Evolutionary conservation across 1,140 invertebrate genomes (phyloP).

Genomic region (Drosophila saltans): DNA sequence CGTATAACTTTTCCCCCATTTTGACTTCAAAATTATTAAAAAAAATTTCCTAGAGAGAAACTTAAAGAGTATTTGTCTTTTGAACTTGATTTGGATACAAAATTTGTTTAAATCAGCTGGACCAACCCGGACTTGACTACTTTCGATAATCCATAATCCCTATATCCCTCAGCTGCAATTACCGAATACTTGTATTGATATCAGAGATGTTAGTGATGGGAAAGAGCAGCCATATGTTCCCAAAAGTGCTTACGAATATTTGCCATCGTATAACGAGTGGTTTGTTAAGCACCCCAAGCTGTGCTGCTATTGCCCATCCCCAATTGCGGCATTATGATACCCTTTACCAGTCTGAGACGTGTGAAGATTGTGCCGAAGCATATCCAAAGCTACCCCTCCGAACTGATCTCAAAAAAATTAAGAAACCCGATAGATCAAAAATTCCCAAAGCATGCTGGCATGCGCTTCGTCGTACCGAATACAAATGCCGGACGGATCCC

Average conservation of each 20-base stretch:
- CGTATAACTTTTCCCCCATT: not conserved
- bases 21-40: conserved; percentile 2
- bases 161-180: not conserved
- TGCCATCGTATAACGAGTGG: not conserved
- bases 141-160: not conserved
- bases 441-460: conserved; percentile 44
- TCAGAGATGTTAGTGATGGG: not conserved
- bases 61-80: not conserved
- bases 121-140: not conserved
- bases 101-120: not conserved
- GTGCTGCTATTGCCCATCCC: not conserved
- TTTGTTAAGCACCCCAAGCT: not conserved
- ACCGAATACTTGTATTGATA: not conserved
- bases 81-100: not conserved
- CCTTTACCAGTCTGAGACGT: conserved; percentile 20
- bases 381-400: not conserved
- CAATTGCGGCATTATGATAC: conserved; percentile 17
- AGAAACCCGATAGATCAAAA: conserved; percentile 8
- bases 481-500: conserved; percentile 57
- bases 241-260: not conserved
- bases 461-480: conserved; percentile 43
- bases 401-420: conserved; percentile 15
- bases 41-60: not conserved
- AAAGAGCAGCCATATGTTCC: not conserved
- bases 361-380: conserved; percentile 25